Percentiles rank a stretch among this genome's conserved stretches.
Evolutionary conservation across 2,888 invertebrate genomes (phyloP).

Genomic region (Xanthorhoe spadicearia): DNA sequence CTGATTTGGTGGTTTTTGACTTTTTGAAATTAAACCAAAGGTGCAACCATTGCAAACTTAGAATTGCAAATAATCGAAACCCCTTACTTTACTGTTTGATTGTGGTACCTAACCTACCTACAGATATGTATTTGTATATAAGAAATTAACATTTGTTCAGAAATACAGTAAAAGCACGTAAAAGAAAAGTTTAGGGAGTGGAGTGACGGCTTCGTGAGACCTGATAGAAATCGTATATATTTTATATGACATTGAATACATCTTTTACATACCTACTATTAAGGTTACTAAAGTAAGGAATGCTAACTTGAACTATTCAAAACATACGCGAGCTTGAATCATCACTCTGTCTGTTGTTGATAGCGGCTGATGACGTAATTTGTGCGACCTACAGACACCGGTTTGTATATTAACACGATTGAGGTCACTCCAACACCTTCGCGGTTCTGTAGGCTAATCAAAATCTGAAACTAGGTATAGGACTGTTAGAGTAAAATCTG

Average conservation of each 20-base stretch:
- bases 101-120: too few relatives aligned
- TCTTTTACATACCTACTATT: slow-evolving; percentile 56
- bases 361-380: slow-evolving; percentile 70
- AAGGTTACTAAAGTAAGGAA: slow-evolving; percentile 56
- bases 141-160: not conserved
- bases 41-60: too few relatives aligned
- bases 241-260: slow-evolving; percentile 19
- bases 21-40: too few relatives aligned
- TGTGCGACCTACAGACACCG: slow-evolving; percentile 68
- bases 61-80: too few relatives aligned
- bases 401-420: slow-evolving; percentile 50
- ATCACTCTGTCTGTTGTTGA: slow-evolving; percentile 53
- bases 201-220: not conserved
- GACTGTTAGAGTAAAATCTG: not conserved
- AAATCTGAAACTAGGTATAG: not conserved
- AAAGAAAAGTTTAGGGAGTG: not conserved
- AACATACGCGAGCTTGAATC: slow-evolving; percentile 58
- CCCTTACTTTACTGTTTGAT: too few relatives aligned
- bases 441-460: slow-evolving; percentile 15
- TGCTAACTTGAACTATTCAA: slow-evolving; percentile 55
- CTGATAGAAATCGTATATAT: slow-evolving; percentile 1
- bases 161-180: not conserved
- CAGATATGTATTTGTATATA: too few relatives aligned
- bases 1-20: too few relatives aligned
- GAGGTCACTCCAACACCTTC: slow-evolving; percentile 40